Evolutionary conservation across 2,797 vertebrate genomes (phyloP), one percentile per base, ranked within the genome.

Genomic region (Karalla daura): DNA sequence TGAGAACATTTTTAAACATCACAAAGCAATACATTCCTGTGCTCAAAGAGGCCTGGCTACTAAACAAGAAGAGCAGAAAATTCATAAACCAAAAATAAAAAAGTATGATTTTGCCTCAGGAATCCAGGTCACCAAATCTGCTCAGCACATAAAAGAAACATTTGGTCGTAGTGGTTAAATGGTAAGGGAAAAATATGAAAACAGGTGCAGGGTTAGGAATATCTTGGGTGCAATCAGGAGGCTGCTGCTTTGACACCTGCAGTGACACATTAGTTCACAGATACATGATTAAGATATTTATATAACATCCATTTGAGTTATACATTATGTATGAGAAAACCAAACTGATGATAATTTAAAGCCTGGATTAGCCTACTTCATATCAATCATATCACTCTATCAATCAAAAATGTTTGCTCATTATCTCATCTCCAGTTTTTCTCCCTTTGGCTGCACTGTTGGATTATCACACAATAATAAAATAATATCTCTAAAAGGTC

Each of bases 201-300:
- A 69, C 59, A 72, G 63, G 75, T 76, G 66, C 43, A 54, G 49
- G 18, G 45, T 64, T 55, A 63, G 59, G 23, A 17, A 24, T 49
- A 32, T 53, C 51, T 21, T n/a, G 21, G 21, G 25, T 20, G 25
- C 54, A 39, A 49, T 51, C 54, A 54, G 44, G 53, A 52, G 35
- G 56, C 36, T n/a, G 59, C 43, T 64, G 70, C 68, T 86, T 70
- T 85, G 65, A 83, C 63, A 60, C 70, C 68, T 54, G 67, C 63
- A 75, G 70, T 54, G 59, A 66, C 54, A 53, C 64, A 61, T 64
- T 82, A 73, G 83, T 88, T 85, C 71, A 71, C 59, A 79, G 68
- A 75, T 84, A 78, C 63, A 74, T 78, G 55, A 74, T 80, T 85
- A 82, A 76, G 64, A 71, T 83, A 81, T 84, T 85, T 85, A 79